These are phyloP conservation scores for Mercenaria mercenaria DNA, from an alignment of 1,140 invertebrate genomes.

Conservation along the genomic window DNA sequence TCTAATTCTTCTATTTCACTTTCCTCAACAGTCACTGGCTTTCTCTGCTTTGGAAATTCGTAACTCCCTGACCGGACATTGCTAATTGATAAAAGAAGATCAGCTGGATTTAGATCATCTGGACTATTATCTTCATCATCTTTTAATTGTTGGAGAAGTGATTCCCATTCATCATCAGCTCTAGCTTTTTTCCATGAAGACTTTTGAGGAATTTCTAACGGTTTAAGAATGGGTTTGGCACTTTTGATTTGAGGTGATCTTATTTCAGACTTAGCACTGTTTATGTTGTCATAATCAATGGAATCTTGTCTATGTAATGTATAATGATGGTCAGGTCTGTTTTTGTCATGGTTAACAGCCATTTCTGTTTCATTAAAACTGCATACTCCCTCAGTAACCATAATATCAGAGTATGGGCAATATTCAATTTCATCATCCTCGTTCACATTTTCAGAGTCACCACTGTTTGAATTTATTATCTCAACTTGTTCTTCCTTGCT, in stretches of 20 bases:
- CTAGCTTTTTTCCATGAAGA: conserved; percentile 28
- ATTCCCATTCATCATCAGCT: conserved; percentile 62
- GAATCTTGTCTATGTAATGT: background rate
- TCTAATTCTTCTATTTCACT: conserved; percentile 60
- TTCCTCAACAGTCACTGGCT: conserved; percentile 48
- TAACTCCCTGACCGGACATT: background rate
- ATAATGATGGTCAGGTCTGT: background rate
- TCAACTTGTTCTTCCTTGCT: background rate
- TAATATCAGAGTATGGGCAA: conserved; percentile 28
- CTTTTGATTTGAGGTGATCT: conserved; percentile 8
- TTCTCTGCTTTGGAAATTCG: background rate
- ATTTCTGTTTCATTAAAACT: conserved; percentile 5
- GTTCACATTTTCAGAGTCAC: background rate
- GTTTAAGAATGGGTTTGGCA: conserved; percentile 53
- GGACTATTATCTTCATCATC: conserved; percentile 59
- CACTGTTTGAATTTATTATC: background rate
- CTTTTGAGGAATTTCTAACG: conserved; percentile 56
- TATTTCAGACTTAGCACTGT: background rate
- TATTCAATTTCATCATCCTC: background rate
- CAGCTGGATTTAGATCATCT: conserved; percentile 61
- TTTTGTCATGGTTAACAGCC: background rate
- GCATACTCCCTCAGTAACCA: conserved; percentile 11
- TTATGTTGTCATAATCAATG: background rate
- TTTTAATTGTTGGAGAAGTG: conserved; percentile 54
- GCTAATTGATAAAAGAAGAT: conserved; percentile 51